A percentile compares a stretch with the other conserved stretches of the same genome.
Evolutionary conservation across 2,113 vertebrate genomes (phyloP).

Genomic region (Vidua macroura): DNA sequence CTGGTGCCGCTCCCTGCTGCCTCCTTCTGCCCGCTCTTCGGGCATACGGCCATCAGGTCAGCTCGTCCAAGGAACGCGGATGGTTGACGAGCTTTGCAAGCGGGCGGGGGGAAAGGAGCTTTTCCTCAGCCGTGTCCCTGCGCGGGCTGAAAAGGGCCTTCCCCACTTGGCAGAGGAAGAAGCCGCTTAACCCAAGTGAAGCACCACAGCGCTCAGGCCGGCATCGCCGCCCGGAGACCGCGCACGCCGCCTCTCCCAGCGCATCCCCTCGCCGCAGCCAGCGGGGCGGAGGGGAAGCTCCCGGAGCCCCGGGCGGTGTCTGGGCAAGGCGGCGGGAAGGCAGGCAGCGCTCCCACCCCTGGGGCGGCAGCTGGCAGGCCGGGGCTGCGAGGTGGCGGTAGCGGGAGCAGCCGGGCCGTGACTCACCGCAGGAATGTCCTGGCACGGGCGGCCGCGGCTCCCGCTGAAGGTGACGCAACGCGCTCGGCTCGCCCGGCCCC

Average conservation of each 20-base stretch:
- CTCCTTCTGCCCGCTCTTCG: neutral
- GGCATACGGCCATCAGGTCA: accelerated
- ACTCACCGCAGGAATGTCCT: neutral
- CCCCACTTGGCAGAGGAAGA: neutral
- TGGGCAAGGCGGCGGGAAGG: neutral
- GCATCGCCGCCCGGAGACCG: neutral
- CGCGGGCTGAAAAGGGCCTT: neutral
- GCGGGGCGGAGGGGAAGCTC: neutral
- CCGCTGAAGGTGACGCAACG: neutral
- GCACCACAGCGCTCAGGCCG: accelerated
- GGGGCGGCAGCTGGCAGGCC: neutral
- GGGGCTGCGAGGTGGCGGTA: neutral
- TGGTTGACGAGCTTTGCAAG: neutral
- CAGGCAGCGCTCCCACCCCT: neutral
- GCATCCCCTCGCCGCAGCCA: neutral
- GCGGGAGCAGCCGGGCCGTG: neutral
- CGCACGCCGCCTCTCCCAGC: neutral
- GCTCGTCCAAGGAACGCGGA: accelerated
- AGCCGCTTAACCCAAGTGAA: accelerated
- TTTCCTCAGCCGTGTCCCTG: neutral
- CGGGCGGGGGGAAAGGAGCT: accelerated
- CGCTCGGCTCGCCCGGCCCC: neutral
- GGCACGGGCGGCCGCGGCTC: neutral
- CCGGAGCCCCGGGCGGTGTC: neutral
- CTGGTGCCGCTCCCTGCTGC: neutral